A percentile compares a stretch with the other conserved stretches of the same genome.
Conservation (phyloP, 1,140 invertebrate species). For the Drosophila truncata region DNA sequence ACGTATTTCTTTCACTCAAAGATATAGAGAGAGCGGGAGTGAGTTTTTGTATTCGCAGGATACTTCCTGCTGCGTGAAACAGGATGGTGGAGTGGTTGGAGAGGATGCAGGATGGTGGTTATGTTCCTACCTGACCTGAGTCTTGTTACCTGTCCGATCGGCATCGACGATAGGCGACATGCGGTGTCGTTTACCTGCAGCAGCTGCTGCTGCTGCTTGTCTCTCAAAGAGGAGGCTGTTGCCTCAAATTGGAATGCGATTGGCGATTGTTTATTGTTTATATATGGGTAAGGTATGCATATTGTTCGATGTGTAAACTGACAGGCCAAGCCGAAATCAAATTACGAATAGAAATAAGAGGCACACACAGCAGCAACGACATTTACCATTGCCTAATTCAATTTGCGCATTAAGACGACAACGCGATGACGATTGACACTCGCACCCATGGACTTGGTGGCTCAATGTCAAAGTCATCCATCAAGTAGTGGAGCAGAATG, state of each 20-base stretch:
- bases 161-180: constrained; percentile 61
- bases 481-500: neutral
- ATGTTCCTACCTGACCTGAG: constrained; percentile 33
- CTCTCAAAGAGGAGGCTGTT: constrained; percentile 2
- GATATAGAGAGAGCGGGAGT: constrained; percentile 3
- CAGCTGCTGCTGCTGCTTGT: constrained; percentile 20
- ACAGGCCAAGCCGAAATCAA: constrained; percentile 51
- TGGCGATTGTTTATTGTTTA: constrained; percentile 21
- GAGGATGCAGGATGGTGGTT: constrained; percentile 28
- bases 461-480: constrained; percentile 68
- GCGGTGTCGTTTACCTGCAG: constrained; percentile 77
- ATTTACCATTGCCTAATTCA: constrained; percentile 65
- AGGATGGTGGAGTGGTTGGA: constrained; percentile 36
- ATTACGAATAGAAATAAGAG: constrained; percentile 43
- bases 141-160: constrained; percentile 79
- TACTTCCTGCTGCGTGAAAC: constrained; percentile 71
- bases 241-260: constrained; percentile 50
- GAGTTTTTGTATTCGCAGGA: constrained; percentile 42
- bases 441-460: constrained; percentile 21
- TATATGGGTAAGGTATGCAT: neutral
- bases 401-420: constrained; percentile 64
- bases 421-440: constrained; percentile 56
- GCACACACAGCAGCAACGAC: constrained; percentile 25
- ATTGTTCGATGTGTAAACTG: constrained; percentile 27
- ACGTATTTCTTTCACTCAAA: constrained; percentile 22